Base-by-base conservation (phyloP, 2,113 vertebrate species). In the Neotoma lepida region DNA sequence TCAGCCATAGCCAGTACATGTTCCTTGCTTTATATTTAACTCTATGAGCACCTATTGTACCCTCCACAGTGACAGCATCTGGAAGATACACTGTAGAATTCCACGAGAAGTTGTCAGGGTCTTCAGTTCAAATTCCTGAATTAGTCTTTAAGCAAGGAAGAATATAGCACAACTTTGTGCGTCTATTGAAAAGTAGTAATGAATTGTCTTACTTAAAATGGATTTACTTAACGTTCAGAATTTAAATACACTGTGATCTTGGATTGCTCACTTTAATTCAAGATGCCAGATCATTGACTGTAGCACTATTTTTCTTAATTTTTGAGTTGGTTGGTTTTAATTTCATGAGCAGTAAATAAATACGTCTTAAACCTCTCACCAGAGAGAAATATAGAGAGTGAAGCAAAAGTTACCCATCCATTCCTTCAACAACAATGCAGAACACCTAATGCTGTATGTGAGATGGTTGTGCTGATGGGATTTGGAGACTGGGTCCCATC, bases 1-100 rank as follows among this genome's bases (percentile, higher is more conserved):
- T 90, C 70, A 71, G 24, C 90, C 96, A 95, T 89, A 88, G 89
- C 74, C 88, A 73, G 14, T 24, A 54, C 85, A 94, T 89, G 68
- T 86, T 85, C 8, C n/a, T 86, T 87, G 30, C 64, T 81, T 90
- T 54, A 41, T 95, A 26, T 51, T 91, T 90, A 68, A 63, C 9
- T 70, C 51, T 56, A 30, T 68, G n/a, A 82, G 54, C 8, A 74
- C 39, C 64, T 33, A 46, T 35, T 71, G 66, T 73, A 73, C 66
- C 90, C 90, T 76, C 78, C n/a, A 28, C 33, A n/a, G 33, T 24
- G 0, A 28, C 22, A 54, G 9, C 26, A 87, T 30, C 63, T 44
- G 28, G 54, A 49, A 61, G 5, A 66, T 30, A 51, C 10, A 35
- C 58, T 81, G 33, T 78, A 22, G 9, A 71, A 18, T 30, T 12